Base-by-base conservation (phyloP, 2,113 vertebrate species). In the Mandrillus leucophaeus region DNA sequence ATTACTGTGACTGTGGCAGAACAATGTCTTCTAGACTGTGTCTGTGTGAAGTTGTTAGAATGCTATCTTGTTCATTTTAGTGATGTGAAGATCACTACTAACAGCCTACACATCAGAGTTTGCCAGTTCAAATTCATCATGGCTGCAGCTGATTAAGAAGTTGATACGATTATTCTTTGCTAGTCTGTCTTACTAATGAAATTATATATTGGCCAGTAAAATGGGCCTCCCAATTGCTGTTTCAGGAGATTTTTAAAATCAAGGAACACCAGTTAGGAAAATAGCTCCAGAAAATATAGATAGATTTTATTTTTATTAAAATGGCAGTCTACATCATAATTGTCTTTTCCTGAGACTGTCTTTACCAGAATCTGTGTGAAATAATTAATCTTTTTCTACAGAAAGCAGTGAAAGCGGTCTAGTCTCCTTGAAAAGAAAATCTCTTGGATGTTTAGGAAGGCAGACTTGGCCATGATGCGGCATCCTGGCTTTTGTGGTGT, bases 1-100 rank as follows among this genome's bases (percentile, higher is more conserved):
- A 98, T 99, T 98, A 98, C 98, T 98, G 98, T 99, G 98, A 98
- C 98, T 98, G 95, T 96, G 4, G 97, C 97, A 96, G 97, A 98
- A 98, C 96, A 95, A 52, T 88, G 90, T 98, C 93, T 98, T 95
- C 97, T 98, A 98, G 93, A 98, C 64, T 94, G 12, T 81, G 95
- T 95, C 98, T 98, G n/a, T 95, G 91, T 97, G 35, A 97, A 97
- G 97, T 97, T 95, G 95, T 23, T 97, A 83, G 98, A 98, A 96
- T 85, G 97, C 75, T 97, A 92, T 98, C 97, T 98, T 98, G 66
- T 96, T 97, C 96, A 82, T 66, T 97, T 96, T 96, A 98, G 96
- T 96, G 96, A 93, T 0, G 61, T 96, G 95, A 78, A 97, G 98
- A 97, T 97, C 97, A 95, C 97, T 98, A 12, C 97, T 97, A 96